Base-by-base conservation (phyloP, 2,797 vertebrate genomes). In the Hydrocynus forskahlii region DNA sequence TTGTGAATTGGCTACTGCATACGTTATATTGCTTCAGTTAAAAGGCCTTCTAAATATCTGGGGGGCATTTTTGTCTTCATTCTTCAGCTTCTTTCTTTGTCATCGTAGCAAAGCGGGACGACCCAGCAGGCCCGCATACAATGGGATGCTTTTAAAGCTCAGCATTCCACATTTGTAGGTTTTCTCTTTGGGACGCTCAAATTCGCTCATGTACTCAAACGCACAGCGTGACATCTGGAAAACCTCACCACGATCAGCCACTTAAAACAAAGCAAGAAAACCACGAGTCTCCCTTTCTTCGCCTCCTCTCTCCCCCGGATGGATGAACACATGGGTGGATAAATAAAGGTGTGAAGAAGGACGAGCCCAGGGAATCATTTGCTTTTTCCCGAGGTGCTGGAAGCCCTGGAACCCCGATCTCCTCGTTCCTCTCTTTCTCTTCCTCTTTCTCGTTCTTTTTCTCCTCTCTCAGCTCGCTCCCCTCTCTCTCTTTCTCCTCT, bases 381-480 rank as follows among this genome's bases (percentile, higher is more conserved):
- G 92, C 93, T 95, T 85, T 90, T 93, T 81, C 93, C 93, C 79
- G 94, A 95, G 52, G 94, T 94, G 90, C 94, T 95, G 86, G 94
- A 94, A 76, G 93, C 93, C 82, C 93, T 93, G 0, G 92, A 94
- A 76, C 93, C 92, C 4, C 91, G 92, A 21, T 88, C 89, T 92
- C 59, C 78, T 70, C 66, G 92, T 77, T 93, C 92, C 0, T 90
- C 93, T 84, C 91, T 85, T 19, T 80, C 93, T 16, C 92, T 93
- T 86, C 93, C 94, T 1, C 92, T 64, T 92, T 92, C 89, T 93
- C 93, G 66, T 92, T 86, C 89, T 93, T 93, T 84, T 93, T 86
- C 89, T 93, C 93, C 85, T 93, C 91, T 89, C 92, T 94, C 81
- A 89, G 89, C 35, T 93, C 91, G 63, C 90, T 89, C 89, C 93